Evolutionary conservation across 2,888 invertebrate species (phyloP), one percentile per base, ranked within the genome.

Genomic region (Megastigmus dorsalis): DNA sequence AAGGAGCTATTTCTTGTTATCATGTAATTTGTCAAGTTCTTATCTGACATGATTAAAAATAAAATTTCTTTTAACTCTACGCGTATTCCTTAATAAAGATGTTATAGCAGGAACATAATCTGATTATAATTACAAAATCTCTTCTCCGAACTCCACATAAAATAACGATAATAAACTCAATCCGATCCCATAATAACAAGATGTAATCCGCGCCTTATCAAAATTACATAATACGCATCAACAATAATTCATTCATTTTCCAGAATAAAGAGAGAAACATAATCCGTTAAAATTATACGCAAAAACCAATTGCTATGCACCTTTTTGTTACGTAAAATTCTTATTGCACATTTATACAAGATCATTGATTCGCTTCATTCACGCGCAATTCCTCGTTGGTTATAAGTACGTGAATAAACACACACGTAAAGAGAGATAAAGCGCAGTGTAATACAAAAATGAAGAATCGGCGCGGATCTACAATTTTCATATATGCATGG

Each of bases 401-500:
- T 33, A 45, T 45, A 28, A n/a, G n/a, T 48, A 48, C 48, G 3
- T 9, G 9, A 15, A 52, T 9, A 23, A 30, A 13, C n/a, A n/a
- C n/a, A n/a, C n/a, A n/a, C n/a, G n/a, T 5, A 13, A 57, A 59
- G 26, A 43, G n/a, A 63, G 33, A 26, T 15, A 5, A n/a, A n/a
- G 1, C 6, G 28, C 30, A 45, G 52, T 38, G n/a, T 2, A 52
- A 28, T 7, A 52, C 9, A 33, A 23, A 48, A 62, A 62, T 48
- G 33, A 62, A 13, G 45, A 60, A 28, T 20, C 9, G 26, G 5
- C 33, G 38, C 2, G 2, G 15, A 50, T 45, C n/a, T 15, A 33
- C n/a, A 18, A 59, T 59, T 50, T 48, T 50, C 28, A 30, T 36
- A n/a, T n/a, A 50, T 28, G 57, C 50, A 69, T 60, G 60, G 9